phyloP scores from a whole-genome alignment of 2,113 vertebrate genomes.

The Siphamia tubifer region DNA sequence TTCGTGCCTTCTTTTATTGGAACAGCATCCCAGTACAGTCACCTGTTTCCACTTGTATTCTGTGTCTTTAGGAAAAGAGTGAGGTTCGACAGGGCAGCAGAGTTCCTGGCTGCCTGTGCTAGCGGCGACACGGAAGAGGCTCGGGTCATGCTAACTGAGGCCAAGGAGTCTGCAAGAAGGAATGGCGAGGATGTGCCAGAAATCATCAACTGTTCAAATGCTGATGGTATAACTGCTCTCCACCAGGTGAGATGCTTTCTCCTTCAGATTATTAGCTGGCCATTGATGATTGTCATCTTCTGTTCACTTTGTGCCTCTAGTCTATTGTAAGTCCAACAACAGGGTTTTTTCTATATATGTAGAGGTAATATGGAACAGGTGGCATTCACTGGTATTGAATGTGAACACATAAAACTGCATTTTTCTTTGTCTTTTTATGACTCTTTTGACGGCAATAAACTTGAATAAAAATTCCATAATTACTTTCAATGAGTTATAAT shows the following conservation, averaged over 20 bases:
- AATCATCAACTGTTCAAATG: constrained; percentile 84
- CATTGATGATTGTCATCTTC: too few relatives aligned
- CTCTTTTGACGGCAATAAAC: too few relatives aligned
- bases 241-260: constrained; percentile 81
- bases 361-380: too few relatives aligned
- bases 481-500: too few relatives aligned
- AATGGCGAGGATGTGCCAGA: constrained; percentile 24
- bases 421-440: too few relatives aligned
- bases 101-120: constrained; percentile 89
- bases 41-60: background rate
- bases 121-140: constrained; percentile 87
- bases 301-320: too few relatives aligned
- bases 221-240: constrained; percentile 90
- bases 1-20: background rate
- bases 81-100: constrained; percentile 86
- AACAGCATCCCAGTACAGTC: background rate
- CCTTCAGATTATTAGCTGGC: background rate
- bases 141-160: constrained; percentile 81
- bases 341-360: too few relatives aligned
- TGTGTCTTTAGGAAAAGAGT: constrained; percentile 74
- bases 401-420: too few relatives aligned
- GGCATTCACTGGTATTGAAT: too few relatives aligned
- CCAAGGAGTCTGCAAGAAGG: constrained; percentile 20
- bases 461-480: too few relatives aligned
- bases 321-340: too few relatives aligned